Percentiles rank a stretch among this genome's conserved stretches.
Evolutionary conservation across 2,797 vertebrate species (phyloP).

Genomic region (Cirrhinus molitorella): DNA sequence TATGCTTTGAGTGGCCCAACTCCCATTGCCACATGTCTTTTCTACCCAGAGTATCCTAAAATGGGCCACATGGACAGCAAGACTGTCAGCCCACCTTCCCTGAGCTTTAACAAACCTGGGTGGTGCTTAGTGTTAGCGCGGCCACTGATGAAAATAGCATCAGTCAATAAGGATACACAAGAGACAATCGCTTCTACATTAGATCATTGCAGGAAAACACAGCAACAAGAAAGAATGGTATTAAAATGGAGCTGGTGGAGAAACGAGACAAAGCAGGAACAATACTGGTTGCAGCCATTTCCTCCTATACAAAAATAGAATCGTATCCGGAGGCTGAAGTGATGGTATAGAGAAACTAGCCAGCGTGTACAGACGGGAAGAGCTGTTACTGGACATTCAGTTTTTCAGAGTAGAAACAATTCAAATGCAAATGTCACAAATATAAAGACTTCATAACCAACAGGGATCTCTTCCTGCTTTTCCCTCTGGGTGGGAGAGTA

Average conservation of each 20-base stretch:
- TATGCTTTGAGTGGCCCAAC: constrained; percentile 40
- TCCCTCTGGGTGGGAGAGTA: neutral
- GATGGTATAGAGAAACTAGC: constrained; percentile 2
- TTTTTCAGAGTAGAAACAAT: neutral
- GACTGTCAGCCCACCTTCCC: neutral
- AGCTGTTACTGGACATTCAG: neutral
- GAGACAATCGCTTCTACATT: constrained; percentile 21
- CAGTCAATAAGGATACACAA: constrained; percentile 12
- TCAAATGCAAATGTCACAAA: neutral
- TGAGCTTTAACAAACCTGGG: neutral
- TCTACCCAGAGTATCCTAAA: constrained; percentile 3
- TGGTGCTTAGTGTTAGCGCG: neutral
- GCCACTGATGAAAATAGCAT: constrained; percentile 40
- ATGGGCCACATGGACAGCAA: constrained; percentile 27
- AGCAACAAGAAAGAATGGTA: constrained; percentile 13
- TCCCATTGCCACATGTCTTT: constrained; percentile 49
- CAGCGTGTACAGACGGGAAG: constrained; percentile 21
- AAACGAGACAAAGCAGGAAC: constrained; percentile 36
- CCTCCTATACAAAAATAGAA: constrained; percentile 40
- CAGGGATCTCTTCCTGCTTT: neutral
- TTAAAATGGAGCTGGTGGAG: constrained; percentile 18
- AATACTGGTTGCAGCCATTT: constrained; percentile 39
- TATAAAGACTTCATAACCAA: neutral
- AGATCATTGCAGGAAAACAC: constrained; percentile 21
- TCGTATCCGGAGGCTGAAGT: neutral